These are phyloP conservation scores for Melanocharis versteri DNA, from an alignment of 2,113 vertebrate species.

Conservation along the genomic window DNA sequence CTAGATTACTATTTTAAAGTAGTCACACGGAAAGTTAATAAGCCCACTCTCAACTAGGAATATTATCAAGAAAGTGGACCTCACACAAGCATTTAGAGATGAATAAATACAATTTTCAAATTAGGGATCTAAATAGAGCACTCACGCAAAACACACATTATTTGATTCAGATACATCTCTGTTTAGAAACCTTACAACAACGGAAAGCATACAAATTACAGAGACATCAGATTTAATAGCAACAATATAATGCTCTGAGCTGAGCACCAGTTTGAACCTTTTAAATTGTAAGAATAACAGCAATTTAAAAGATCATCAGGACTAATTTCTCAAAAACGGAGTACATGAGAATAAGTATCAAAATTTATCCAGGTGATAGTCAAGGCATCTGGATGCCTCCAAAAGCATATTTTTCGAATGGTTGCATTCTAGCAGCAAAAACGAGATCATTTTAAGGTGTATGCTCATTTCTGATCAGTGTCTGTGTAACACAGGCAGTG, in stretches of 20 bases:
- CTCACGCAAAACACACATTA: not conserved
- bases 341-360: not conserved
- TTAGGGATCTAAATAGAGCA: not conserved
- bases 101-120: not conserved
- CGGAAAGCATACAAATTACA: not conserved
- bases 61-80: not conserved
- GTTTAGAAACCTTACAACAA: not conserved
- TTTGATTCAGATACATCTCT: not conserved
- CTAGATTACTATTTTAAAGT: not conserved
- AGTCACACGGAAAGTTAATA: not conserved
- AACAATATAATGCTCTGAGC: not conserved
- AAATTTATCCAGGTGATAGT: not conserved
- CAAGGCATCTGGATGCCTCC: not conserved
- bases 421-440: not conserved
- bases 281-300: not conserved
- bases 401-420: not conserved
- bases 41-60: rapidly evolving
- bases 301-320: not conserved
- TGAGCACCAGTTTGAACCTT: not conserved
- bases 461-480: not conserved
- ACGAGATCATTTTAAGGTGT: not conserved
- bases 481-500: not conserved
- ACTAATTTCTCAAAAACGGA: not conserved
- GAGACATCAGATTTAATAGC: not conserved
- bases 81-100: not conserved